phyloP scores from a whole-genome alignment of 2,888 invertebrate species.

The Dichetophora obliterata region DNA sequence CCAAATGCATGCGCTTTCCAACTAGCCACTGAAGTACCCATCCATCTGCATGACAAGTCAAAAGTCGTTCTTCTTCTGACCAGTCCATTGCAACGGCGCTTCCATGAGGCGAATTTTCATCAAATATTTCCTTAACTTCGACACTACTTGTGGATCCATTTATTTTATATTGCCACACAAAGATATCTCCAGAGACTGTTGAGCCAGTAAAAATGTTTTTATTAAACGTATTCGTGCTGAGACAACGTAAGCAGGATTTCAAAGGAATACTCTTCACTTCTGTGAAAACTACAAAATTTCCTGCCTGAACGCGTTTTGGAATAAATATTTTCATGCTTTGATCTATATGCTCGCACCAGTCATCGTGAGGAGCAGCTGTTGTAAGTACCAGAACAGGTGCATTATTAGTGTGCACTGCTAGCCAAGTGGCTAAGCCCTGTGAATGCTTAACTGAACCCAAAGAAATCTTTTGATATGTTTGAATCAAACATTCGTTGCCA shows the following conservation, averaged over 20 bases:
- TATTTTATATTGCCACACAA: constrained; percentile 62
- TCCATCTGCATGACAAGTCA: constrained; percentile 64
- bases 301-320: constrained; percentile 60
- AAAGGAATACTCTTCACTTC: constrained; percentile 60
- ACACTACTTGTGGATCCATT: constrained; percentile 38
- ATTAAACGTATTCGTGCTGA: constrained; percentile 64
- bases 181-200: constrained; percentile 65
- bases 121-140: constrained; percentile 60
- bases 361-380: constrained; percentile 61
- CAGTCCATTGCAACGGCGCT: constrained; percentile 65
- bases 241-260: constrained; percentile 62
- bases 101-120: constrained; percentile 58
- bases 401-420: constrained; percentile 66
- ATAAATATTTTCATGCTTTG: constrained; percentile 61
- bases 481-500: constrained; percentile 54
- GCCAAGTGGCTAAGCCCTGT: constrained; percentile 64
- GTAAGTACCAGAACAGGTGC: constrained; percentile 63
- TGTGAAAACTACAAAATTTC: constrained; percentile 59
- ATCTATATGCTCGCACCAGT: constrained; percentile 68
- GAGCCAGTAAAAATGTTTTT: constrained; percentile 67
- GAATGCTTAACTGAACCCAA: constrained; percentile 53
- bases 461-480: constrained; percentile 63
- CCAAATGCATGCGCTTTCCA: constrained; percentile 45
- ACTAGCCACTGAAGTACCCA: constrained; percentile 63
- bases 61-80: constrained; percentile 58